Evolutionary conservation across 2,797 vertebrate species (phyloP), one percentile per base, ranked within the genome.

Genomic region (Sebastes oblongus): DNA sequence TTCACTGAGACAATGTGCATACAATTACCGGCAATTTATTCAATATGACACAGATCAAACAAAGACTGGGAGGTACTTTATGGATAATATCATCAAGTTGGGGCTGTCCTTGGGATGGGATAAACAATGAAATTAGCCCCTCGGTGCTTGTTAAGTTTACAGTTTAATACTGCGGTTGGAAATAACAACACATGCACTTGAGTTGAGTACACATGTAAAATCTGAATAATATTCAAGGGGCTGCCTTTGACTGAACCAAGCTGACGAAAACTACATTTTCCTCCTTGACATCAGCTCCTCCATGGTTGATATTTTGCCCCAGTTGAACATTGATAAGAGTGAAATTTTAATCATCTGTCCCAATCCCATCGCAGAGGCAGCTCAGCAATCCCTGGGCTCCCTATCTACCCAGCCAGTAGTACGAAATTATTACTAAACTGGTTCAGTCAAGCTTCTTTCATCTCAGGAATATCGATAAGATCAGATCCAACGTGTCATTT

Each of bases 91-190:
- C 74, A 67, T 87, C 13, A 66, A 72, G 66, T 81, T 70, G 3
- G 9, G 59, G 22, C 60, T 70, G 83, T 89, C 88, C 88, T 88
- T 90, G 85, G 30, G 68, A 82, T 8, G 25, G 62, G 65, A 79
- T 77, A 83, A 72, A 88, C 70, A 81, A 55, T 61, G 7, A 70
- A 85, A 78, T 6, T 8, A 79, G 66, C 55, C 75, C 69, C 81
- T 29, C 20, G 86, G 72, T 78, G 71, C 75, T 78, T 78, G 75
- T 83, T 88, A 78, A 74, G 4, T 83, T 78, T 73, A 24, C 39
- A 79, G 34, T 78, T 75, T 50, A 54, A 77, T 58, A 22, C 27
- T 27, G 54, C 4, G 11, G 56, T 24, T 65, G 5, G 13, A 65
- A 66, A 62, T 72, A 68, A 65, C 0, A 20, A 24, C 29, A 70